Conservation (phyloP, 2,888 invertebrate species). For the Eupithecia subumbrata region DNA sequence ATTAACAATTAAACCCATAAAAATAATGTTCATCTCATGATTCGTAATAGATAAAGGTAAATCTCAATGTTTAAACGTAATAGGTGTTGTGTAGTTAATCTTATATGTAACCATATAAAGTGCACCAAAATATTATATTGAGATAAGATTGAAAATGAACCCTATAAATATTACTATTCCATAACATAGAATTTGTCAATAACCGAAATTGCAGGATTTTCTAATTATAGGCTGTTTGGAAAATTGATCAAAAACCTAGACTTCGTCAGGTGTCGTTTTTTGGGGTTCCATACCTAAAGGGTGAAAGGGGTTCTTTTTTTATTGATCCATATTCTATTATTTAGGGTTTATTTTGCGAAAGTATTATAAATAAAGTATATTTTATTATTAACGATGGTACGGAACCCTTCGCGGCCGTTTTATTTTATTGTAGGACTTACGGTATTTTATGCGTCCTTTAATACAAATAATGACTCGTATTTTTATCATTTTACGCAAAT, state of each 20-base stretch:
- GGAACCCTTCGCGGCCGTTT: neutral
- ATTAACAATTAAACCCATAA: neutral
- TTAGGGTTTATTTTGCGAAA: too few species aligned
- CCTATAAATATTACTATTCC: neutral
- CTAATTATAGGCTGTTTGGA: neutral
- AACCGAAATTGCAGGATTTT: too few species aligned
- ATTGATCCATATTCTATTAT: too few species aligned
- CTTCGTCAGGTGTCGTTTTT: neutral
- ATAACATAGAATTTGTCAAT: neutral
- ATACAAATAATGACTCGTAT: neutral
- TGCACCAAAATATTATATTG: slow-evolving; percentile 11
- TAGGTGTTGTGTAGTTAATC: slow-evolving; percentile 19
- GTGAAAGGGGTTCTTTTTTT: too few species aligned
- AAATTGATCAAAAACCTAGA: neutral
- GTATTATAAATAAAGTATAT: too few species aligned
- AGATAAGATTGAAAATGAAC: neutral
- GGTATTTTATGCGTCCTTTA: neutral
- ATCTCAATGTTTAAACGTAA: slow-evolving; percentile 20
- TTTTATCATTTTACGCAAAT: neutral
- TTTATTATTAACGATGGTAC: neutral
- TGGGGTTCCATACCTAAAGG: neutral
- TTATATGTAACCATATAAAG: slow-evolving; percentile 12
- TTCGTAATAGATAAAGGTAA: slow-evolving; percentile 1
- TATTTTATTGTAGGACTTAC: neutral
- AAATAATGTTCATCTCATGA: slow-evolving; percentile 10